Conservation (phyloP, 92 coral and sea anemone species). For the Pocillopora grandis region DNA sequence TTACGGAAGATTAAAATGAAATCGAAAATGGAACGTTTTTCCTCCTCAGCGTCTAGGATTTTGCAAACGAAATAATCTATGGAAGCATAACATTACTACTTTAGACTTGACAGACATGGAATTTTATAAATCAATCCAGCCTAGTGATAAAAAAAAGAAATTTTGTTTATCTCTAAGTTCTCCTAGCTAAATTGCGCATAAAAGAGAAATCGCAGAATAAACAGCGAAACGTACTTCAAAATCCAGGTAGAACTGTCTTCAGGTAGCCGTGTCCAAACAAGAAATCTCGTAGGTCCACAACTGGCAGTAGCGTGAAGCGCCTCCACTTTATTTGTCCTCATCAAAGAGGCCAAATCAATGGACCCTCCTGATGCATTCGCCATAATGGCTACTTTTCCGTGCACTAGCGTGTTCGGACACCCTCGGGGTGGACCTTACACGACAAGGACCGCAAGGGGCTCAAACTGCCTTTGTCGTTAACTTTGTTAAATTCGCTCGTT, state of each 20-base stretch:
- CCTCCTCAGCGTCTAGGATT: too few relatives aligned
- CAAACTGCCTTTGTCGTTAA: background rate
- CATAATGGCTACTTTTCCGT: conserved; percentile 53
- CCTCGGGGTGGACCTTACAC: conserved; percentile 43
- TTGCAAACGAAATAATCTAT: too few relatives aligned
- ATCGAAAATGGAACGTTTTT: too few relatives aligned
- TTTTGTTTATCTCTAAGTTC: too few relatives aligned
- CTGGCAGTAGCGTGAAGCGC: conserved; percentile 63
- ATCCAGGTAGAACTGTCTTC: conserved; percentile 76
- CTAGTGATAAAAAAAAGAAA: too few relatives aligned
- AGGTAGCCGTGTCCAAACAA: conserved; percentile 81
- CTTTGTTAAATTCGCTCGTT: background rate
- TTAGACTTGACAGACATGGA: too few relatives aligned
- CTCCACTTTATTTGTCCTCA: conserved; percentile 69
- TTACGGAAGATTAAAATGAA: too few relatives aligned
- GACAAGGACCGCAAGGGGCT: conserved; percentile 33
- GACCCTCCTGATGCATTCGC: conserved; percentile 70
- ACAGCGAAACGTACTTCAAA: conserved; percentile 57
- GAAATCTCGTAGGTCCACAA: conserved; percentile 64
- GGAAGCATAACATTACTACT: too few relatives aligned
- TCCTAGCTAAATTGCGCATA: too few relatives aligned
- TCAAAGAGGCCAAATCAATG: conserved; percentile 63
- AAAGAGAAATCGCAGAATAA: background rate
- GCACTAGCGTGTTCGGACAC: conserved; percentile 13
- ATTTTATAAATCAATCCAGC: too few relatives aligned